These are phyloP conservation scores for Ceyx melanurus DNA, from an alignment of 2,113 vertebrate genomes.

Conservation along the genomic window DNA sequence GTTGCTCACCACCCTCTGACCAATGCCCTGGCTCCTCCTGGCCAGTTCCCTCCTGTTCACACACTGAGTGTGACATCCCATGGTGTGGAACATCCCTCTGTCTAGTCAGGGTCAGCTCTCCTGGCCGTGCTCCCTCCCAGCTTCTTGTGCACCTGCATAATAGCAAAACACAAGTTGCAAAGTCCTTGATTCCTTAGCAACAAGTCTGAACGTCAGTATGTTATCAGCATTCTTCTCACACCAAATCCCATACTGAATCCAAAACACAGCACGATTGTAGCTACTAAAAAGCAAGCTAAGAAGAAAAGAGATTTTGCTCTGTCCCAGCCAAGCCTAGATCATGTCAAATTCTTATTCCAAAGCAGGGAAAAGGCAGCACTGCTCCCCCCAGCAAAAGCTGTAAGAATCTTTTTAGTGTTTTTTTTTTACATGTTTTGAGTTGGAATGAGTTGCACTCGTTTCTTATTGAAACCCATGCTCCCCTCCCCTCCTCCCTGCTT, in stretches of 20 bases:
- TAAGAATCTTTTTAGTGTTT: not conserved
- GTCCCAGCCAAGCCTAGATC: not conserved
- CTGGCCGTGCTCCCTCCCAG: not conserved
- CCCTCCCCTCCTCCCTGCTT: not conserved
- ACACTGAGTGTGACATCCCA: not conserved
- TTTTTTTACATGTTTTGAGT: not conserved
- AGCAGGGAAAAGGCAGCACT: accelerated
- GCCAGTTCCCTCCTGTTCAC: not conserved
- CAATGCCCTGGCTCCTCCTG: not conserved
- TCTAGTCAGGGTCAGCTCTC: not conserved
- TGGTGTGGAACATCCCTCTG: not conserved
- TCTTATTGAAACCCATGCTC: not conserved
- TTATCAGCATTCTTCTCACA: not conserved
- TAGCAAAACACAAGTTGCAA: not conserved
- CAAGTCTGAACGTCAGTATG: not conserved
- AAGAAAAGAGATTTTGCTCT: not conserved
- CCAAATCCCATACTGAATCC: not conserved
- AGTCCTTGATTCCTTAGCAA: not conserved
- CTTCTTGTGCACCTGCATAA: not conserved
- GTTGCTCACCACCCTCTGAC: not conserved
- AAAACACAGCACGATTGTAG: not conserved
- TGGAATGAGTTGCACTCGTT: not conserved
- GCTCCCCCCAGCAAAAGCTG: not conserved
- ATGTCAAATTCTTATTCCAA: not conserved
- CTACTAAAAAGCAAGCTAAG: not conserved